Conservation (phyloP, 2,888 invertebrate species). For the Nemotelus nigrinus region DNA sequence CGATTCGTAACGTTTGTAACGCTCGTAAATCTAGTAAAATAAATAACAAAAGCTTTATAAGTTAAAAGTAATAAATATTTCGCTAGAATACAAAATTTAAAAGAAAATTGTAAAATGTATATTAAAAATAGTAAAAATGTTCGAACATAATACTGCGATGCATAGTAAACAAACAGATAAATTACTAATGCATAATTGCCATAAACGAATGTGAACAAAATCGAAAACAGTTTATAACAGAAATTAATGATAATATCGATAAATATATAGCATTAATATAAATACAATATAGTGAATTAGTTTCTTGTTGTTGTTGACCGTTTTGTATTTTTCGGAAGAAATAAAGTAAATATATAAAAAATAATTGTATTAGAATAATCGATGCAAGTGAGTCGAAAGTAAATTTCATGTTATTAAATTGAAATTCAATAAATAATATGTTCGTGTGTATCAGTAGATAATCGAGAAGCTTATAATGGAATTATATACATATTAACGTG, state of each 20-base stretch:
- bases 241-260: slow-evolving; percentile 16
- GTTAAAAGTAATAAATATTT: not conserved
- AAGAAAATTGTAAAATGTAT: not conserved
- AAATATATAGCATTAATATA: not conserved
- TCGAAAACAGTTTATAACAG: not conserved
- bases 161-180: slow-evolving; percentile 2
- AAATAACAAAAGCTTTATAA: not conserved
- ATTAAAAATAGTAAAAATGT: not conserved
- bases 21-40: no score
- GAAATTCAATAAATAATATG: not conserved
- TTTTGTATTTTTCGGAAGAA: slow-evolving; percentile 30
- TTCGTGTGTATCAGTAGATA: not conserved
- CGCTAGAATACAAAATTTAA: no score
- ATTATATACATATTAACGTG: not conserved
- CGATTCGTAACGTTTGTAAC: no score
- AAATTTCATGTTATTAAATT: not conserved
- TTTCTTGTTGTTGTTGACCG: slow-evolving; percentile 40
- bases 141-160: not conserved
- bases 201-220: not conserved
- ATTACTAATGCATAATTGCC: not conserved
- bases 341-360: not conserved
- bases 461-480: slow-evolving; percentile 3
- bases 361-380: not conserved
- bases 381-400: not conserved
- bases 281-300: slow-evolving; percentile 20